Conservation (phyloP, 2,888 invertebrate species). For the Slavum lentiscoides region DNA sequence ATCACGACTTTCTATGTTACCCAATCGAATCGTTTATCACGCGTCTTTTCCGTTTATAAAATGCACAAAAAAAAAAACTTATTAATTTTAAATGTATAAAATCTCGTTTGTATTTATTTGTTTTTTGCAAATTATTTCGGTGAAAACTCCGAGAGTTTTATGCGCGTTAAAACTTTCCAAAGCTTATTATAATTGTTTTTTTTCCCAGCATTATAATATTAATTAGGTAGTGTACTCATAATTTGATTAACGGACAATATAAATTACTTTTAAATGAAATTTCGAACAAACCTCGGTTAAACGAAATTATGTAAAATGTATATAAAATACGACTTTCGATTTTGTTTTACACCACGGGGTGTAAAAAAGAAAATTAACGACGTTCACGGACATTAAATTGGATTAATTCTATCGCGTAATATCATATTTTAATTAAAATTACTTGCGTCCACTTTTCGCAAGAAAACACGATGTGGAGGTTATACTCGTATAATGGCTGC, state of each 20-base stretch:
- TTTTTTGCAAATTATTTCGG: neutral
- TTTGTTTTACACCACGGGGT: neutral
- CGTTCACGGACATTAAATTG: neutral
- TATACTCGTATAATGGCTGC: too few relatives aligned
- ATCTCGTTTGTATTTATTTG: neutral
- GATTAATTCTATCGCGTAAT: conserved; percentile 11
- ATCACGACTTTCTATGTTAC: too few relatives aligned
- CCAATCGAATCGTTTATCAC: too few relatives aligned
- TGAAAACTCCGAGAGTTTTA: neutral
- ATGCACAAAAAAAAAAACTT: neutral
- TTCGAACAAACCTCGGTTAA: conserved; percentile 20
- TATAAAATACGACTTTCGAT: neutral
- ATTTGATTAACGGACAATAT: conserved; percentile 33
- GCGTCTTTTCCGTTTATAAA: too few relatives aligned
- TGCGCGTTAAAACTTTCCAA: conserved; percentile 9
- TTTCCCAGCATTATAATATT: neutral
- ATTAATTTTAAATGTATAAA: conserved; percentile 5
- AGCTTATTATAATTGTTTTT: conserved; percentile 16
- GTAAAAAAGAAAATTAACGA: conserved; percentile 17
- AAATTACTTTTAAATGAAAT: conserved; percentile 27
- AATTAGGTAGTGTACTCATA: conserved; percentile 4
- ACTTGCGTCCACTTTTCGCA: neutral
- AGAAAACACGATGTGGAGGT: too few relatives aligned
- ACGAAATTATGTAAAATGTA: conserved; percentile 3
- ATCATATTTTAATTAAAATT: conserved; percentile 17